phyloP scores from a whole-genome alignment of 2,888 invertebrate species.

The Phania funesta region DNA sequence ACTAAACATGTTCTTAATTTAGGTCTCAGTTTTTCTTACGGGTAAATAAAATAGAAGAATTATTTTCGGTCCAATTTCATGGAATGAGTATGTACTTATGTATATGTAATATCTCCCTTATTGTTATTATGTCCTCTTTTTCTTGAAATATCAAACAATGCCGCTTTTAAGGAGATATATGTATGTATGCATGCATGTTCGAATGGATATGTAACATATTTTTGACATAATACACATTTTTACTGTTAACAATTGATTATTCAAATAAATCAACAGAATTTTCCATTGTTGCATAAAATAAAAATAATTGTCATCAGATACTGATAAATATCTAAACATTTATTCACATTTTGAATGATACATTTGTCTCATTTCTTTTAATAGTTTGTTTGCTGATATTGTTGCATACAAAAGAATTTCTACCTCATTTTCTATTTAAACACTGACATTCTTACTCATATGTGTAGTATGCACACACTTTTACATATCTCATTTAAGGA shows the following conservation, averaged over 20 bases:
- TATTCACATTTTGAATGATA: slow-evolving; percentile 46
- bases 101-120: no score
- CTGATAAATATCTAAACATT: slow-evolving; percentile 68
- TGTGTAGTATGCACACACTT: background rate
- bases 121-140: background rate
- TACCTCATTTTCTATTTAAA: slow-evolving; percentile 52
- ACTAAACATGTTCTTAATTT: no score
- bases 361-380: slow-evolving; percentile 51
- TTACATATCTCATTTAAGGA: background rate
- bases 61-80: no score
- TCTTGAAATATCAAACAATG: background rate
- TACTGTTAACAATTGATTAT: slow-evolving; percentile 59
- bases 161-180: background rate
- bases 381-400: slow-evolving; percentile 37
- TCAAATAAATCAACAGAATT: slow-evolving; percentile 62
- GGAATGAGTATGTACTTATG: no score
- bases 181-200: background rate
- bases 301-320: slow-evolving; percentile 70
- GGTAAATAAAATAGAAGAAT: no score
- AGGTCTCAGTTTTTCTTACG: no score
- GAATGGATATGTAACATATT: background rate
- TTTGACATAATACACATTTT: background rate
- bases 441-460: background rate
- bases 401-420: slow-evolving; percentile 57
- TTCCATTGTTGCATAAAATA: slow-evolving; percentile 67